A percentile compares a stretch with the other conserved stretches of the same genome.
phyloP scores from a whole-genome alignment of 2,888 invertebrate species.

The Anodontia alba region DNA sequence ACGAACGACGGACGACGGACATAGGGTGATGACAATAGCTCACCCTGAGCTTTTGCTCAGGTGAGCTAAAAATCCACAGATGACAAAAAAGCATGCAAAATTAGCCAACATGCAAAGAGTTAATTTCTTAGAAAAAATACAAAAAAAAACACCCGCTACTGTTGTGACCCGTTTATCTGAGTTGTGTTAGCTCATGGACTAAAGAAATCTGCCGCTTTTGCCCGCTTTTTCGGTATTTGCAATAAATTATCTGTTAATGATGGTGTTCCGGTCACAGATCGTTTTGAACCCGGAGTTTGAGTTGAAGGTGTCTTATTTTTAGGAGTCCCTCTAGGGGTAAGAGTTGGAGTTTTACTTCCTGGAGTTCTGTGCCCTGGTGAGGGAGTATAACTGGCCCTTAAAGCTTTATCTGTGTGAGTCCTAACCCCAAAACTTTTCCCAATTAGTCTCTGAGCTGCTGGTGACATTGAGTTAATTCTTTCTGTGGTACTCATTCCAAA shows the following conservation, averaged over 20 bases:
- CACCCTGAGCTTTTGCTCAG: no score
- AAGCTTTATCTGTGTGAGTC: conserved; percentile 86
- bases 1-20: no score
- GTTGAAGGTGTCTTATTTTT: conserved; percentile 56
- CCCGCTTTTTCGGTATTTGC: conserved; percentile 88
- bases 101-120: no score
- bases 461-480: conserved; percentile 95
- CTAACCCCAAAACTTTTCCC: conserved; percentile 90
- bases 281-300: conserved; percentile 65
- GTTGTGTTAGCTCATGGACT: no score
- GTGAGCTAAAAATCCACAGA: no score
- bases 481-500: conserved; percentile 88
- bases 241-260: conserved; percentile 93
- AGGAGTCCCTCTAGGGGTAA: conserved; percentile 70
- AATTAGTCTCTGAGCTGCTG: conserved; percentile 93
- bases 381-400: conserved; percentile 87
- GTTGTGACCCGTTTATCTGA: no score
- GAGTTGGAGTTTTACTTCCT: conserved; percentile 74
- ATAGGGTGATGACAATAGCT: no score
- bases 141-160: no score
- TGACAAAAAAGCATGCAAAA: no score
- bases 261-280: conserved; percentile 85
- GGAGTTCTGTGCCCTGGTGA: conserved; percentile 74
- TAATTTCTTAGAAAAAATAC: no score
- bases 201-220: conserved; percentile 93